Percentiles rank a stretch among this genome's conserved stretches.
These are phyloP conservation scores for Rhogogaster chlorosoma DNA, from an alignment of 2,888 invertebrate species.

Conservation along the genomic window DNA sequence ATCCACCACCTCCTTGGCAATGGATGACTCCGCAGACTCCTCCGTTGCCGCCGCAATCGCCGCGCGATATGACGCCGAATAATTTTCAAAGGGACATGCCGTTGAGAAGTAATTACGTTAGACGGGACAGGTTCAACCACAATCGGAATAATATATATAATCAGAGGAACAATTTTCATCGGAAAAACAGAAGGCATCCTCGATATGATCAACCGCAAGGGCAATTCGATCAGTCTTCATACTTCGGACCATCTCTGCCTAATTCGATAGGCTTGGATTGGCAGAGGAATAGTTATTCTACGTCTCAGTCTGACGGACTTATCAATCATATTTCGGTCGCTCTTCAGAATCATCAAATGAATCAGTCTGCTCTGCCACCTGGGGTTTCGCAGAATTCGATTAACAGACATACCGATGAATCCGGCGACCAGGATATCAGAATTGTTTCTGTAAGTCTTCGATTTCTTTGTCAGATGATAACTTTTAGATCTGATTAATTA, in stretches of 20 bases:
- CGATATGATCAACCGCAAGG: conserved; percentile 68
- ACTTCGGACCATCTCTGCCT: conserved; percentile 68
- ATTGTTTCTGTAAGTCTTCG: conserved; percentile 60
- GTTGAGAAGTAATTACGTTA: conserved; percentile 68
- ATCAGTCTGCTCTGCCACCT: conserved; percentile 57
- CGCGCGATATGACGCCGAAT: conserved; percentile 64
- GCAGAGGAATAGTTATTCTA: conserved; percentile 69
- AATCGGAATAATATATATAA: conserved; percentile 70
- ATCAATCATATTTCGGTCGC: conserved; percentile 69
- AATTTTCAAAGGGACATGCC: conserved; percentile 71
- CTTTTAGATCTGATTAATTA: background rate
- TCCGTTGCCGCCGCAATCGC: conserved; percentile 66
- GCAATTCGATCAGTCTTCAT: conserved; percentile 70
- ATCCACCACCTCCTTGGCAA: conserved; percentile 71
- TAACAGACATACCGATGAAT: conserved; percentile 65
- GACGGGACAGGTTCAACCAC: conserved; percentile 71
- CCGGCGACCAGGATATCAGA: conserved; percentile 67
- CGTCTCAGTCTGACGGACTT: conserved; percentile 64
- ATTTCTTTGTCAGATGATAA: background rate
- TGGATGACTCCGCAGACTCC: conserved; percentile 74
- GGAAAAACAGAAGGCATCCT: conserved; percentile 70
- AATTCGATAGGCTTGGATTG: conserved; percentile 69
- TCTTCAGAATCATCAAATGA: conserved; percentile 66
- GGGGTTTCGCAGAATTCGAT: conserved; percentile 57
- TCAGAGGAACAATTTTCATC: conserved; percentile 72